Percentiles rank a stretch among this genome's conserved stretches.
Conservation (phyloP, 1,140 invertebrate genomes). For the Ostrea denselamellosa region DNA sequence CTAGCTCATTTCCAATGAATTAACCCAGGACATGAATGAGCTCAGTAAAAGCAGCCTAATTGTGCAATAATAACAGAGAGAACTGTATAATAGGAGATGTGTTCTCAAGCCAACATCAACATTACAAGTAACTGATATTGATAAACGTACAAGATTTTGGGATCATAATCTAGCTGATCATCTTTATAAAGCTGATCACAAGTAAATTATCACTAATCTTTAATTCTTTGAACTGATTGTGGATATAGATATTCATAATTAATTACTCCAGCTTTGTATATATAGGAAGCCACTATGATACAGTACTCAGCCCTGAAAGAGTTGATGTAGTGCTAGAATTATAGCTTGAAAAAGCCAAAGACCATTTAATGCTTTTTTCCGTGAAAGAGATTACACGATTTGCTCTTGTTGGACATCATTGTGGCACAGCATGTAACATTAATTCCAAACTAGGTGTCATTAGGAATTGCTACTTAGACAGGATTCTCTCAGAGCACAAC, state of each 20-base stretch:
- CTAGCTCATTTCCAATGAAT: not conserved
- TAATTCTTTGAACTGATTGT: not conserved
- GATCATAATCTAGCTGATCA: not conserved
- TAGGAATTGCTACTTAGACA: not conserved
- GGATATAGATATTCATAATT: constrained; percentile 29
- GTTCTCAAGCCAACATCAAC: constrained; percentile 14
- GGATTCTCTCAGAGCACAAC: not conserved
- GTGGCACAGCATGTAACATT: not conserved
- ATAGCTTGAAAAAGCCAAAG: not conserved
- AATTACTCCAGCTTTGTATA: constrained; percentile 3
- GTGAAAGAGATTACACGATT: constrained; percentile 2
- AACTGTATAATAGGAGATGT: not conserved
- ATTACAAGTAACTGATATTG: constrained; percentile 28
- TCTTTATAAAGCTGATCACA: not conserved
- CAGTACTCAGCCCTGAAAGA: not conserved
- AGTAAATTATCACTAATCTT: constrained; percentile 11
- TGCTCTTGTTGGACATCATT: constrained; percentile 11
- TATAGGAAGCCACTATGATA: not conserved
- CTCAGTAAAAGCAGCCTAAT: not conserved
- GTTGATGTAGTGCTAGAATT: not conserved
- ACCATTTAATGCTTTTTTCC: not conserved
- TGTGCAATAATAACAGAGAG: not conserved
- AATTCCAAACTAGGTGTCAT: not conserved
- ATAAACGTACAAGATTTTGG: constrained; percentile 1
- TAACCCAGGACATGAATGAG: not conserved